Percentiles rank a stretch among this genome's conserved stretches.
Evolutionary conservation across 2,797 vertebrate genomes (phyloP).

Genomic region (Crenuchus spilurus): DNA sequence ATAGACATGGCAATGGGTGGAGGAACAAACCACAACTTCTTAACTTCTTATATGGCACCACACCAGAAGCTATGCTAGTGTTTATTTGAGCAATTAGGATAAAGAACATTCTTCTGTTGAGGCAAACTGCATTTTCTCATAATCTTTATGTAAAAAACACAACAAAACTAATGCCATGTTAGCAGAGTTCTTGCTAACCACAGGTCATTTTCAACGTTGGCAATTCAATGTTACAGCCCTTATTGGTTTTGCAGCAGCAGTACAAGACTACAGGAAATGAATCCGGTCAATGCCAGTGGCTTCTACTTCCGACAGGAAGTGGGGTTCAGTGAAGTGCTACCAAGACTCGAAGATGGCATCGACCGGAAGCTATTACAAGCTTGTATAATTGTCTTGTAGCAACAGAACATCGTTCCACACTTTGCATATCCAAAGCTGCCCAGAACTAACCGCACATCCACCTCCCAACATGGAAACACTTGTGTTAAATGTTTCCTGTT

Average conservation of each 20-base stretch:
- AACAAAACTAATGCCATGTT: background rate
- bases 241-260: constrained; percentile 72
- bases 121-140: background rate
- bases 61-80: background rate
- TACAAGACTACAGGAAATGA: constrained; percentile 77
- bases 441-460: constrained; percentile 64
- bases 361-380: constrained; percentile 74
- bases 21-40: background rate
- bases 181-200: constrained; percentile 31
- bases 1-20: background rate
- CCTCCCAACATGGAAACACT: constrained; percentile 73
- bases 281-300: constrained; percentile 63
- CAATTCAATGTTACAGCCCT: too few species aligned
- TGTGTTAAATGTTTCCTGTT: constrained; percentile 77
- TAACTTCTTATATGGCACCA: background rate
- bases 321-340: constrained; percentile 69
- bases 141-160: background rate
- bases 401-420: constrained; percentile 14
- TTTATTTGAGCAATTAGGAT: background rate
- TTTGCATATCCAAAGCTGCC: constrained; percentile 2
- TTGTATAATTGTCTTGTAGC: constrained; percentile 72
- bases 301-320: constrained; percentile 78
- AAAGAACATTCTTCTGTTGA: background rate
- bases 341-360: background rate
- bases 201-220: constrained; percentile 61